Evolutionary conservation across 64 coral and sea anemone genomes (phyloP), one percentile per base, ranked within the genome.

Genomic region (Trachythela sp.): DNA sequence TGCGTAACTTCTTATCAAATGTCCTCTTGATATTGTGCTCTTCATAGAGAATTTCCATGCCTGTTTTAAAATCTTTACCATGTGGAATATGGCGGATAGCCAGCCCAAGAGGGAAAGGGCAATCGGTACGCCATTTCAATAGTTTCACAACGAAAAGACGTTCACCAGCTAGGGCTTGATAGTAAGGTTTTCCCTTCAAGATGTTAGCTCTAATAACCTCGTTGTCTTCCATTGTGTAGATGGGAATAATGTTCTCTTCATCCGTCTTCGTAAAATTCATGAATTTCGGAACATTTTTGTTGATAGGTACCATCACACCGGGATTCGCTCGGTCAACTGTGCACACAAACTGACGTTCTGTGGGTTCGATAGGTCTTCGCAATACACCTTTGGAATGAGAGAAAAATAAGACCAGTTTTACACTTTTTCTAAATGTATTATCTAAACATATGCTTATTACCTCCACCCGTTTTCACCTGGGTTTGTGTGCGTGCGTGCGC

Each of bases 301-400:
- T 97, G 10, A 94, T 97, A 14, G 95, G 95, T 4, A 86, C 35
- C 95, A 97, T 97, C 20, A 97, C 18, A 42, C 48, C 15, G 68
- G 59, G 88, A 49, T 92, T 94, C 38, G 76, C 90, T 9, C 48
- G 24, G 32, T 94, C 87, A 24, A 83, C 80, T 37, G 80, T 86
- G 27, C 95, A 97, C 48, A 97, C 95, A 87, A 88, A 97, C 67
- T 94, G 95, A 8, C 95, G 88, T 33, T 97, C 95, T 18, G 72
- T 90, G 20, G 93, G 95, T 37, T 68, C 86, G 27, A 97, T 97
- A 26, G 92, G 54, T 70, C 92, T 87, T 13, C 94, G 84, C 36
- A 94, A 48, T 36, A 97, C 88, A 85, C 95, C 95, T 97, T 45
- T 71, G 35, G 56, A 42, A 89, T n/a, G 20, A n/a, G 20, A 64